Base-by-base conservation (phyloP, 1,140 invertebrate species). In the Drosophila guanche region DNA sequence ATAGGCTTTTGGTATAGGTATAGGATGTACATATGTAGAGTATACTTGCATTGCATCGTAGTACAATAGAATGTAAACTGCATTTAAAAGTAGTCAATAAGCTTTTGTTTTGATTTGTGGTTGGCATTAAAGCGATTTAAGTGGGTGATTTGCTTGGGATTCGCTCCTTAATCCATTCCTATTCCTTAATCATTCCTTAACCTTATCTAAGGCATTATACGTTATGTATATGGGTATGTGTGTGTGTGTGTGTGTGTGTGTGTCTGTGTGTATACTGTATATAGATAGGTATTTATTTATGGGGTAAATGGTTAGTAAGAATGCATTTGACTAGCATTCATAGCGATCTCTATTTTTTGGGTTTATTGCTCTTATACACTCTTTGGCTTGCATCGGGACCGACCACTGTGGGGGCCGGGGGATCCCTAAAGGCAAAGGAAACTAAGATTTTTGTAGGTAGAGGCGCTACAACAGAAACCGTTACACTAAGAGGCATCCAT, bases 401-500 rank as follows among this genome's bases (percentile, higher is more conserved):
- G 51, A 40, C 10, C 33, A 12, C 10, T 12, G 10, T 37, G 33
- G n/a, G 20, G 10, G 12, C 25, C 14, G 14, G 51, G 2, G 29
- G 29, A 47, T 29, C 50, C 33, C 33, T 55, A 69, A 55, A 42
- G 53, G 41, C 69, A 86, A 86, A 70, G 37, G 55, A 77, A 85
- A 85, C 58, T 86, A 85, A 74, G 73, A 77, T 37, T 37, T 37
- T 37, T 37, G 33, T 78, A 80, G 63, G 59, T 67, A 68, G n/a
- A 59, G 62, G 71, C 66, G 61, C 68, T 85, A 85, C 81, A 81
- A 86, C 74, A 86, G 81, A 86, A 86, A 88, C 81, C 81, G 84
- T 86, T 88, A 88, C 66, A 85, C 81, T 85, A 85, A 85, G 81
- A 85, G 81, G 81, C 81, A 77, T 85, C 65, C 68, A 53, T 81